phyloP scores from a whole-genome alignment of 2,888 invertebrate species.

The Heliconius cydno region DNA sequence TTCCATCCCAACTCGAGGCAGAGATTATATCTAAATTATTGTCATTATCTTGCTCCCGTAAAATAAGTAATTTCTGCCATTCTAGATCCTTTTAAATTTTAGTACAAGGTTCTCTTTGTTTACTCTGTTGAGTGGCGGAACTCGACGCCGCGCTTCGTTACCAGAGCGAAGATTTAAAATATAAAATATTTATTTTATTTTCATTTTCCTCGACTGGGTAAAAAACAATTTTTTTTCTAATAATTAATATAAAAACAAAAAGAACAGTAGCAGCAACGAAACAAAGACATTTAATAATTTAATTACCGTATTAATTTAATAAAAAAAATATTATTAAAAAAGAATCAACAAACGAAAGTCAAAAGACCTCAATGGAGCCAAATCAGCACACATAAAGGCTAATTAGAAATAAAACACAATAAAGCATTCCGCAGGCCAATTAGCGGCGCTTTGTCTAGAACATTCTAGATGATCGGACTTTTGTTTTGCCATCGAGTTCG shows the following conservation, averaged over 20 bases:
- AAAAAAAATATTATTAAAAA: too few relatives aligned
- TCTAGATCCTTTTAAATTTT: too few relatives aligned
- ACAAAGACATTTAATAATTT: neutral
- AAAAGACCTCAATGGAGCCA: constrained; percentile 10
- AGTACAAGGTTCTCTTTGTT: too few relatives aligned
- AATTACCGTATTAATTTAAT: neutral
- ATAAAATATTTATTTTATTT: neutral
- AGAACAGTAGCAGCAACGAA: neutral
- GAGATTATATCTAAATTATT: too few relatives aligned
- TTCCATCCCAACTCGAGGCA: too few relatives aligned
- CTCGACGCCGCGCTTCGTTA: too few relatives aligned
- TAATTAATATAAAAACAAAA: constrained; percentile 5
- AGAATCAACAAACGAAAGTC: neutral
- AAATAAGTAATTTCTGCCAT: too few relatives aligned
- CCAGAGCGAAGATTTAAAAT: neutral
- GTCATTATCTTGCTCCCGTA: too few relatives aligned
- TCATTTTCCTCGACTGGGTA: neutral
- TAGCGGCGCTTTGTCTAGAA: constrained; percentile 42
- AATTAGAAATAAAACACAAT: constrained; percentile 29
- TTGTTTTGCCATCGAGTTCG: constrained; percentile 30
- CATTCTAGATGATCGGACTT: constrained; percentile 44
- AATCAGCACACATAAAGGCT: constrained; percentile 24
- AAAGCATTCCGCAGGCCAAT: constrained; percentile 35
- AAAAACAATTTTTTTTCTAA: neutral
- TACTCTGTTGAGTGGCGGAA: too few relatives aligned